Conservation (phyloP, 2,113 vertebrate species). For the Mastomys natalensis region DNA sequence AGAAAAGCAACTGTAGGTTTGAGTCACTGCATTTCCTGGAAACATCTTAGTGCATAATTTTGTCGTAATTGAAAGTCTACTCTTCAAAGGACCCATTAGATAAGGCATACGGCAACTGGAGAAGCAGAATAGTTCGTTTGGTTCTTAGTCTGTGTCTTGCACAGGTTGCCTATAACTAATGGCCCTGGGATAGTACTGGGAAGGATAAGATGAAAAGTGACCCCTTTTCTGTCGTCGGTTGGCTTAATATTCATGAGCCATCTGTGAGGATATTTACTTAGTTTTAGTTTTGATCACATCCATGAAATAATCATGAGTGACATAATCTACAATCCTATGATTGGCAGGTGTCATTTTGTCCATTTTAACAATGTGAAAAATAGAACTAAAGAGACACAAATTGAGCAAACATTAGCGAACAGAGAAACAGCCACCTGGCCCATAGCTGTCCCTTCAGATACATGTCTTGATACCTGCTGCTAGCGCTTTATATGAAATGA, state of each 20-base stretch:
- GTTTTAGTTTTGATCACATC: conserved; percentile 48
- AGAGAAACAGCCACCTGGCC: conserved; percentile 34
- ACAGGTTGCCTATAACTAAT: conserved; percentile 33
- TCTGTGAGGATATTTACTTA: conserved; percentile 56
- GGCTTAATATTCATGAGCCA: conserved; percentile 58
- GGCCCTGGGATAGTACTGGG: conserved; percentile 16
- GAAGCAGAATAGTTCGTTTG: conserved; percentile 51
- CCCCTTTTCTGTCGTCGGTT: neutral
- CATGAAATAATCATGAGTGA: conserved; percentile 29
- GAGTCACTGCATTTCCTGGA: conserved; percentile 37
- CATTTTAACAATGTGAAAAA: conserved; percentile 41
- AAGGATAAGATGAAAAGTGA: conserved; percentile 8
- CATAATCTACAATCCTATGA: conserved; percentile 32
- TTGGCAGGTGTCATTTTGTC: conserved; percentile 3
- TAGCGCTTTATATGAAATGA: neutral
- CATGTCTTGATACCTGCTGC: neutral
- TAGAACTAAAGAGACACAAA: neutral
- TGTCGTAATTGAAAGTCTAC: conserved; percentile 17
- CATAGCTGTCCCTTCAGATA: neutral
- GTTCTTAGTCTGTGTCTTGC: conserved; percentile 62
- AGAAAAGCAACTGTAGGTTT: conserved; percentile 41
- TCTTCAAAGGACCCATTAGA: conserved; percentile 36
- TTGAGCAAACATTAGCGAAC: neutral
- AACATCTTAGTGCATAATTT: conserved; percentile 29
- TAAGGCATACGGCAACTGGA: conserved; percentile 44